Evolutionary conservation across 2,797 vertebrate genomes (phyloP), one percentile per base, ranked within the genome.

Genomic region (Nyctalus aviator): DNA sequence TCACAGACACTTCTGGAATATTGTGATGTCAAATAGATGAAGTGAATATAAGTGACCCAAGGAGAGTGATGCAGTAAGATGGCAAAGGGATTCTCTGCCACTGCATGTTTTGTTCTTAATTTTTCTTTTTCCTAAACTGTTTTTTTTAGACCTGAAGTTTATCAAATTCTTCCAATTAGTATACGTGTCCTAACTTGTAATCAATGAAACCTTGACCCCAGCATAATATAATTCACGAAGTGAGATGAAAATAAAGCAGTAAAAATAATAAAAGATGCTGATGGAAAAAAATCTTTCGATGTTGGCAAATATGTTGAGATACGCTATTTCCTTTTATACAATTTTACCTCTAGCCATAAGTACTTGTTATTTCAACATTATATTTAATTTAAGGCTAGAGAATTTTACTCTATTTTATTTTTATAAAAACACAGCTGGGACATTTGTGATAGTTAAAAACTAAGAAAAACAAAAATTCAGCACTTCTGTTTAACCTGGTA

Each of bases 281-380:
- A 85, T 75, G 50, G 75, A 87, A 89, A 68, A 68, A 66, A 30
- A 77, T 44, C 25, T 75, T 68, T 82, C 2, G 6, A 14, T 69
- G 11, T 59, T 57, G 44, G 57, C 53, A 20, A 41, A 41, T 25
- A 53, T 66, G 77, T 32, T 79, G 21, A 93, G 48, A 46, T 48
- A 35, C 12, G 35, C 7, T 88, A 35, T 55, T 77, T 55, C 21
- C 23, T 85, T 5, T 25, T 41, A 8, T n/a, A 27, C 11, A 50
- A 7, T 69, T 91, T 69, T 7, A 8, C 12, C 23, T 57, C 30
- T 87, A 48, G 17, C 2, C 21, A 66, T 35, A 6, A 3, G 57
- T 57, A 23, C 23, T 53, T 92, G 18, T 90, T 68, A 71, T 84
- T 87, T 87, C 66, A 91, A 84, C 41, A 71, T 78, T 35, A 72